Base-by-base conservation (phyloP, 2,113 vertebrate genomes). In the Hassar affinis region DNA sequence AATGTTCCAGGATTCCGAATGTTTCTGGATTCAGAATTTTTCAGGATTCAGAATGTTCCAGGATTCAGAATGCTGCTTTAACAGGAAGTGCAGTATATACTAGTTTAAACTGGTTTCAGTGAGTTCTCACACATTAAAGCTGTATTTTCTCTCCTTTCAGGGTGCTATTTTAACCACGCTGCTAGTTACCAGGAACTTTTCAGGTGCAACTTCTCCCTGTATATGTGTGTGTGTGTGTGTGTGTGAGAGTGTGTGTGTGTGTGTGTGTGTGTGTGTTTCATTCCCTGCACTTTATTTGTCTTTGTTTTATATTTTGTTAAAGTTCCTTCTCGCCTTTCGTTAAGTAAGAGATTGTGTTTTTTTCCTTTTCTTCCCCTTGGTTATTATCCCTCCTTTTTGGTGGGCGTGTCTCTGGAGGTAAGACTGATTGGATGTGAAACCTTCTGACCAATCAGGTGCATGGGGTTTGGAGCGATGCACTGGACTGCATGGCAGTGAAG, bases 151-250 rank as follows among this genome's bases (percentile, higher is more conserved):
- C 76, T 83, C 69, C 81, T 80, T 76, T 69, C 82, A 99, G 98
- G 97, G 98, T 82, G 98, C 98, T 89, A 99, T 99, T 94, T 90
- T 99, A 93, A 99, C 98, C 90, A 99, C 98, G 68, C 96, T 99
- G 95, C 94, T 99, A 93, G 98, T 98, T 93, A 99, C 98, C 82
- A 97, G 97, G 92, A 99, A 99, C 93, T 99, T 99, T 90, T 99
- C 98, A 98, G 97, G 98, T 99, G 96, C 85, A 93, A 93, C 88
- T 81, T 76, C 81, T 45, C 59, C 77, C n/a, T 33, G 81, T 84
- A 68, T 81, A 51, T 66, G n/a, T 35, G 18, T 62, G 30, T 81
- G 64, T 81, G n/a, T 69, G 47, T 68, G 17, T 68, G 17, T 66
- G 61, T 30, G 61, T 35, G 33, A 9, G 33, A 7, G 64, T 33